A percentile compares a stretch with the other conserved stretches of the same genome.
Evolutionary conservation across 2,797 vertebrate genomes (phyloP).

Genomic region (Danio choprae): DNA sequence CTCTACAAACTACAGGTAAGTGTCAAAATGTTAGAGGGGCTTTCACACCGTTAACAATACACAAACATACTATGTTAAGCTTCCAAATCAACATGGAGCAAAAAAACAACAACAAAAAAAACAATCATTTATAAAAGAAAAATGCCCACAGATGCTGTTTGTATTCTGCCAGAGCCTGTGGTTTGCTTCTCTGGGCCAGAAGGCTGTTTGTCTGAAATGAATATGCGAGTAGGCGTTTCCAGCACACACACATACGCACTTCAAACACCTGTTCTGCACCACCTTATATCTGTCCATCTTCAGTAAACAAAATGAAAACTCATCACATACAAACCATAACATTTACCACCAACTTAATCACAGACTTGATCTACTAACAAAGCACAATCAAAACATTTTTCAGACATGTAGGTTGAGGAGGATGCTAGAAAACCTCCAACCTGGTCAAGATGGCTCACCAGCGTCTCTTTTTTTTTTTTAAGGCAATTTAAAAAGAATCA

Average conservation of each 20-base stretch:
- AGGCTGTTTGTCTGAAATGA: background rate
- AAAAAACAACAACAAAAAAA: background rate
- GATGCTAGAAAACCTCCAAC: no score
- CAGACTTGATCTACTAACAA: background rate
- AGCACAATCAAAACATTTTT: background rate
- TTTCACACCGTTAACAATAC: background rate
- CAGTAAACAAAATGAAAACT: background rate
- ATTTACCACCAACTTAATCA: background rate
- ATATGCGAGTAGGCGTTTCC: conserved; percentile 26
- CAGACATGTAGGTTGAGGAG: background rate
- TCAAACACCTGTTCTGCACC: conserved; percentile 13
- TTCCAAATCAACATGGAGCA: background rate
- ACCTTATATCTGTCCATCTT: background rate
- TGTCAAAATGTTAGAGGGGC: background rate
- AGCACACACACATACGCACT: conserved; percentile 6
- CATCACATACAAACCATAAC: background rate
- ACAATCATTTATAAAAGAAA: background rate
- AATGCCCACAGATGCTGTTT: background rate
- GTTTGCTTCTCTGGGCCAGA: background rate
- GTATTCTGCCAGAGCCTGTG: conserved; percentile 8
- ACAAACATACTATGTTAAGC: background rate
- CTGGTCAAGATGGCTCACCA: no score
- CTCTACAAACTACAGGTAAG: background rate
- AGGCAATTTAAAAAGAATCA: no score
- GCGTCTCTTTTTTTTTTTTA: no score